Conservation (phyloP, 2,888 invertebrate genomes). For the Ennomos erosarius region DNA sequence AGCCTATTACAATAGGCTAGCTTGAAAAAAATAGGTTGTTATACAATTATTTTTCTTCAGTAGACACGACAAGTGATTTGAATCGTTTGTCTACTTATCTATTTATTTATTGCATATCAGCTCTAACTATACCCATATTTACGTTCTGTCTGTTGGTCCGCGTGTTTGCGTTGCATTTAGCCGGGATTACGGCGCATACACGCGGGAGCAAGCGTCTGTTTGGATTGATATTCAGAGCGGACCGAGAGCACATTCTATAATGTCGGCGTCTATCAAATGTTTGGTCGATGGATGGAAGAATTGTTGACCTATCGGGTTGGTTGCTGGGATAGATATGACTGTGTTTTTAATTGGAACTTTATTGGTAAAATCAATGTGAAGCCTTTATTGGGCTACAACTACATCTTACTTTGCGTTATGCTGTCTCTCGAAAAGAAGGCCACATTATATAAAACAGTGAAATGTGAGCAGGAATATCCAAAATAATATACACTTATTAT, state of each 20-base stretch:
- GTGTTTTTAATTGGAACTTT: too few species aligned
- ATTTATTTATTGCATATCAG: background rate
- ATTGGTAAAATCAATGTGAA: too few species aligned
- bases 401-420: too few species aligned
- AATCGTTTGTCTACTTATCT: background rate
- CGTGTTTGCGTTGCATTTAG: slow-evolving; percentile 21
- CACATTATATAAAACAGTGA: too few species aligned
- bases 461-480: too few species aligned
- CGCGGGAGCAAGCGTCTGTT: slow-evolving; percentile 15
- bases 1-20: too few species aligned
- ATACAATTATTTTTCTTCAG: background rate
- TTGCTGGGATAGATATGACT: too few species aligned
- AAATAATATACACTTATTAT: too few species aligned
- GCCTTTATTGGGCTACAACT: too few species aligned
- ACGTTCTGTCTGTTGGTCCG: slow-evolving; percentile 9
- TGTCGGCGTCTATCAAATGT: slow-evolving; percentile 8
- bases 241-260: slow-evolving; percentile 22
- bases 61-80: background rate
- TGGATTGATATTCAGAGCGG: slow-evolving; percentile 27
- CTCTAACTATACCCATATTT: slow-evolving; percentile 16
- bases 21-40: too few species aligned
- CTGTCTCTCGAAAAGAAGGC: too few species aligned
- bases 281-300: slow-evolving; percentile 3
- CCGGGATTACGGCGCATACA: slow-evolving; percentile 20
- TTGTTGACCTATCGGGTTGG: background rate